Conservation (phyloP, 2,797 vertebrate species). For the Micromesistius poutassou region DNA sequence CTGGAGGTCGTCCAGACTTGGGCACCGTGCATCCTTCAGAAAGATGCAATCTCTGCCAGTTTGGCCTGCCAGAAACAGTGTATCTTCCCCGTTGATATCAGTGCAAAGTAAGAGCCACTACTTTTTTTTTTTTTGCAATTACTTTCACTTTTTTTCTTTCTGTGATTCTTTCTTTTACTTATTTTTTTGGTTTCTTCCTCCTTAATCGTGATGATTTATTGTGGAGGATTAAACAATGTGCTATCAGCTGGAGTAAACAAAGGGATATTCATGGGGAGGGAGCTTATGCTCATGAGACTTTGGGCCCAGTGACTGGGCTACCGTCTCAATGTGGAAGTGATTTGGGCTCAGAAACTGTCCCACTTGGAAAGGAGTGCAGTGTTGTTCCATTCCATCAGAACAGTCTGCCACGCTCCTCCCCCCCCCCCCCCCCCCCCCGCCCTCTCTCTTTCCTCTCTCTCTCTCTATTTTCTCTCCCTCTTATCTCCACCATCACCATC, state of each 20-base stretch:
- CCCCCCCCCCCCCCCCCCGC: not conserved
- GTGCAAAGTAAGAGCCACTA: not conserved
- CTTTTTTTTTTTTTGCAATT: too few species aligned
- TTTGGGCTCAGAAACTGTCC: constrained; percentile 25
- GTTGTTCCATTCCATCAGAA: constrained; percentile 28
- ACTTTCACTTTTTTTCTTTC: too few species aligned
- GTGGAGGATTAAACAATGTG: not conserved
- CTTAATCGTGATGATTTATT: not conserved
- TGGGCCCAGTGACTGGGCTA: constrained; percentile 4
- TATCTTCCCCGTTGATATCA: not conserved
- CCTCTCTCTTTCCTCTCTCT: not conserved
- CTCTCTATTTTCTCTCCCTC: not conserved
- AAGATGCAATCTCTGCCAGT: constrained; percentile 22
- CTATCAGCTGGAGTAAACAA: not conserved
- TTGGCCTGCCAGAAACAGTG: constrained; percentile 16
- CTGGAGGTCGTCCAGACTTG: constrained; percentile 50
- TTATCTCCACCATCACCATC: constrained; percentile 12
- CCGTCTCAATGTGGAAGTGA: constrained; percentile 29
- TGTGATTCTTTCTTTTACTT: not conserved
- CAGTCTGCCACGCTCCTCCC: not conserved
- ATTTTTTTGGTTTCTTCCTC: not conserved
- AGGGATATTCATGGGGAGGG: constrained; percentile 13
- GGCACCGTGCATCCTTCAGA: constrained; percentile 30
- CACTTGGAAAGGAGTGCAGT: constrained; percentile 19
- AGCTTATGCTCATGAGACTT: constrained; percentile 15